Conservation (phyloP, 2,888 invertebrate species). For the Drosophila meridionalis region DNA sequence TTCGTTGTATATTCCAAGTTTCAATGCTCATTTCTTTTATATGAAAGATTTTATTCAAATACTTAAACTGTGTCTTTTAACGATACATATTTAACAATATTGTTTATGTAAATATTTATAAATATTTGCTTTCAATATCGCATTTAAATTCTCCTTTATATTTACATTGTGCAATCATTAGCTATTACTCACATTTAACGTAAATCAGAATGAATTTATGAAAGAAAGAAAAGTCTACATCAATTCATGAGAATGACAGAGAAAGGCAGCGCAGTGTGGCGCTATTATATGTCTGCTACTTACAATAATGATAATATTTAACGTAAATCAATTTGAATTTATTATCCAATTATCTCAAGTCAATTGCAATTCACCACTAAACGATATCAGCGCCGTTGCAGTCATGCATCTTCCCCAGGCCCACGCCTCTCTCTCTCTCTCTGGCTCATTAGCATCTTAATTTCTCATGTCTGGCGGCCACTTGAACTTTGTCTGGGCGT, state of each 20-base stretch:
- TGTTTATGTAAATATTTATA: background rate
- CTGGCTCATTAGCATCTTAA: conserved; percentile 73
- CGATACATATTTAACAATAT: background rate
- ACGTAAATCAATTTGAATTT: conserved; percentile 42
- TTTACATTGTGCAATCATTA: background rate
- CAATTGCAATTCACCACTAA: conserved; percentile 28
- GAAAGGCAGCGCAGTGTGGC: no score
- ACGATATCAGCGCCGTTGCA: conserved; percentile 18
- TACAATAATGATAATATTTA: background rate
- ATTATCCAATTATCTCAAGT: conserved; percentile 31
- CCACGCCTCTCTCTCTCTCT: background rate
- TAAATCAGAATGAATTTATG: conserved; percentile 45
- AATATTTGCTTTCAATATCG: background rate
- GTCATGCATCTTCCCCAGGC: background rate
- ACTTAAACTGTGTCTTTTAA: no score
- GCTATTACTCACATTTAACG: background rate
- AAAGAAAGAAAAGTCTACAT: no score
- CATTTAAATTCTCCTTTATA: background rate
- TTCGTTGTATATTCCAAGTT: no score
- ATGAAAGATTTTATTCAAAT: no score
- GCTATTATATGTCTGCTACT: no score
- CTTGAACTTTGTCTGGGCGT: conserved; percentile 74
- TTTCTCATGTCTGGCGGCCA: conserved; percentile 64
- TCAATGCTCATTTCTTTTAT: no score
- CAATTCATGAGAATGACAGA: no score